phyloP scores from a whole-genome alignment of 2,888 invertebrate species.

The Anodontia alba region DNA sequence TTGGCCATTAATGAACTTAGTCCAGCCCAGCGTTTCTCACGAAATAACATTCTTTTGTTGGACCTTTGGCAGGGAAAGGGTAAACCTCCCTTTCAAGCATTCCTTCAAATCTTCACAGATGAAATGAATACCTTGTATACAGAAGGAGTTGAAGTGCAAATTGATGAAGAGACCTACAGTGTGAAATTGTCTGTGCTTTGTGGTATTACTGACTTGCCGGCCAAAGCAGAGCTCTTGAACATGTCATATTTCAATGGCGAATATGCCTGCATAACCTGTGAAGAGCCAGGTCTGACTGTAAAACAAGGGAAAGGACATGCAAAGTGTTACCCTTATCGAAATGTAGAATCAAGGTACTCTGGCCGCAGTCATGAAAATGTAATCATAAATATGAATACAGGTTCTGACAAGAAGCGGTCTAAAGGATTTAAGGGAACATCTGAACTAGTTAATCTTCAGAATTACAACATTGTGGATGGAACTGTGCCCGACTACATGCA shows the following conservation, averaged over 20 bases:
- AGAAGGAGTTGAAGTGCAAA: conserved; percentile 41
- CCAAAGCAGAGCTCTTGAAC: conserved; percentile 59
- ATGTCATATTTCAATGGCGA: conserved; percentile 62
- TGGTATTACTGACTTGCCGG: conserved; percentile 52
- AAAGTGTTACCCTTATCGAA: conserved; percentile 39
- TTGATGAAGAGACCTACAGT: conserved; percentile 13
- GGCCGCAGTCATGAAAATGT: background rate
- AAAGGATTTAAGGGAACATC: conserved; percentile 42
- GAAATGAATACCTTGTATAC: conserved; percentile 34
- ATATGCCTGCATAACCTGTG: conserved; percentile 59
- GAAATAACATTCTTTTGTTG: conserved; percentile 49
- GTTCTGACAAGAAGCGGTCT: background rate
- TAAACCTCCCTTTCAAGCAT: conserved; percentile 52
- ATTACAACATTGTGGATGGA: conserved; percentile 20
- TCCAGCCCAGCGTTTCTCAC: conserved; percentile 41
- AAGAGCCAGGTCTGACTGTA: conserved; percentile 52
- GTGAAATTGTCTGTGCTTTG: conserved; percentile 47
- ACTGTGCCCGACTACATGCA: conserved; percentile 57
- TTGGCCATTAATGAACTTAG: conserved; percentile 52
- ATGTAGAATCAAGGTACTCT: background rate
- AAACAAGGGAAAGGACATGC: conserved; percentile 43
- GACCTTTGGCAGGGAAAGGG: conserved; percentile 61
- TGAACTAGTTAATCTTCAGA: background rate
- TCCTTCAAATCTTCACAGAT: conserved; percentile 32
- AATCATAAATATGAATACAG: conserved; percentile 12